These are phyloP conservation scores for Euleptes europaea DNA, from an alignment of 2,113 vertebrate species.

Conservation along the genomic window DNA sequence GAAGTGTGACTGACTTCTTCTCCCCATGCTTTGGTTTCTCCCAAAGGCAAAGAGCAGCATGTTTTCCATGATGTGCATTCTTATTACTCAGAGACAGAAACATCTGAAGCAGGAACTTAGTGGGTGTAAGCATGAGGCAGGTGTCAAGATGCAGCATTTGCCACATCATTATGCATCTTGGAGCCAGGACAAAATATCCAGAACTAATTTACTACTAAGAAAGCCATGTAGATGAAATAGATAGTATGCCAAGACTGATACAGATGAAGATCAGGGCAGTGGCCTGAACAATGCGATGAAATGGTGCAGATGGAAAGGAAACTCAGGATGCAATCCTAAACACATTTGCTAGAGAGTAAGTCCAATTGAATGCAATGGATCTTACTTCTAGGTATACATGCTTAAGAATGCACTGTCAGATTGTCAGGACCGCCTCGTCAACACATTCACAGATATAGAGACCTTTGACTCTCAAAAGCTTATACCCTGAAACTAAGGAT, in stretches of 20 bases:
- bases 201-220: neutral
- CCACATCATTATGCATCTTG: neutral
- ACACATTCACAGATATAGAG: too few relatives aligned
- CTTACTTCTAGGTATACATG: too few relatives aligned
- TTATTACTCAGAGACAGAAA: neutral
- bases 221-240: neutral
- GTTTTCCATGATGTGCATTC: neutral
- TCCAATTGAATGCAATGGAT: neutral
- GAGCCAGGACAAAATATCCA: neutral
- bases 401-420: too few relatives aligned
- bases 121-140: neutral
- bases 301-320: neutral
- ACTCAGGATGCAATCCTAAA: neutral
- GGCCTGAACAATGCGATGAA: neutral
- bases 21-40: neutral
- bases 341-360: too few relatives aligned
- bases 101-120: neutral
- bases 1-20: neutral
- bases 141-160: neutral
- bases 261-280: neutral
- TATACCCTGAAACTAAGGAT: too few relatives aligned
- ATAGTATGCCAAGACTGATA: neutral
- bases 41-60: neutral
- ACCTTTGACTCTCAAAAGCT: neutral
- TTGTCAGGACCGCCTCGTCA: too few relatives aligned